Percentiles rank a stretch among this genome's conserved stretches.
phyloP scores from a whole-genome alignment of 2,888 invertebrate genomes.

The Euplexia lucipara region DNA sequence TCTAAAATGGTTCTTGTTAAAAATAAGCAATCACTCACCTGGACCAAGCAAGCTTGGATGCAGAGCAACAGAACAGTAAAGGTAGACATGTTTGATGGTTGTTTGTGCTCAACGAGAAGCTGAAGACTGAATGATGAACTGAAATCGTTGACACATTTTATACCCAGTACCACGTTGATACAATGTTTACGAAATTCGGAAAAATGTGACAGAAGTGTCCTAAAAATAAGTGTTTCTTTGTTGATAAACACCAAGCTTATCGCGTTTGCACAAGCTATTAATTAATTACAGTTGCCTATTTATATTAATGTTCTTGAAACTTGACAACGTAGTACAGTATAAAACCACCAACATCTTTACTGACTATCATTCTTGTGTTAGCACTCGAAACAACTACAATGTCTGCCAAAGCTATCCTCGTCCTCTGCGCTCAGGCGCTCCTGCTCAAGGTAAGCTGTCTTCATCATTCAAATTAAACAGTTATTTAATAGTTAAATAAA shows the following conservation, averaged over 20 bases:
- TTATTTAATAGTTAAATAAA: no score
- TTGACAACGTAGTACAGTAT: neutral
- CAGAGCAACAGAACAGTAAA: constrained; percentile 49
- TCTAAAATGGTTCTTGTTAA: no score
- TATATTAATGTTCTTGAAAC: constrained; percentile 3
- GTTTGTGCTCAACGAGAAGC: constrained; percentile 30
- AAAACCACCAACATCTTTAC: neutral
- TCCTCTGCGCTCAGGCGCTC: no score
- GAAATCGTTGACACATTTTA: constrained; percentile 3
- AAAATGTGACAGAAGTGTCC: neutral
- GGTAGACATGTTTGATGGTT: constrained; percentile 44
- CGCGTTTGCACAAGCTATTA: constrained; percentile 6
- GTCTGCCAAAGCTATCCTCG: no score
- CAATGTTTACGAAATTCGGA: neutral
- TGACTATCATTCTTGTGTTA: constrained; percentile 33
- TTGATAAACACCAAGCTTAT: constrained; percentile 10
- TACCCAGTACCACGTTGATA: constrained; percentile 13
- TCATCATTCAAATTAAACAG: no score
- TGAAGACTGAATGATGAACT: constrained; percentile 30
- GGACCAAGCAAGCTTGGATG: constrained; percentile 56
- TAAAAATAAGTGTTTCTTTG: neutral
- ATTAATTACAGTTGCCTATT: constrained; percentile 6
- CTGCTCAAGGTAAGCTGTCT: constrained; percentile 9
- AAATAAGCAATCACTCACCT: constrained; percentile 46
- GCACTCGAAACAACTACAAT: no score